Evolutionary conservation across 2,797 vertebrate species (phyloP).

Genomic region (Gallinago solitaria): DNA sequence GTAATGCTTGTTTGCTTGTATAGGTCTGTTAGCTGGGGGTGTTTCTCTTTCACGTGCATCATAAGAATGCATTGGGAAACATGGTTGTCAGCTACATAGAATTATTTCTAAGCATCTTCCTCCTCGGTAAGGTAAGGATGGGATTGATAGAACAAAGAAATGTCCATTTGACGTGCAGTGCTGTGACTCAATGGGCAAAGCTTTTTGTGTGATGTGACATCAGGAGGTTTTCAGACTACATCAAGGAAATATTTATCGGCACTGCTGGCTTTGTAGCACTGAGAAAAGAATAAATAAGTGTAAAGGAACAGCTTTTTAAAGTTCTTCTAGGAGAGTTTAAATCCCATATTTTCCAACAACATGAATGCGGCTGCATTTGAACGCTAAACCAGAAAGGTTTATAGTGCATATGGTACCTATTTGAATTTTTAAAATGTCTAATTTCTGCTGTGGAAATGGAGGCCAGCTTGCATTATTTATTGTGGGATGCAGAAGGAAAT

Average conservation of each 20-base stretch:
- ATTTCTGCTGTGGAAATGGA: constrained; percentile 65
- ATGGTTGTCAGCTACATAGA: background rate
- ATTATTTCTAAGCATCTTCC: background rate
- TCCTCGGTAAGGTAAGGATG: background rate
- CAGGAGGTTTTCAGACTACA: background rate
- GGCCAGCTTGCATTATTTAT: constrained; percentile 70
- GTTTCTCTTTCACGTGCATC: background rate
- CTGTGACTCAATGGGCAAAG: background rate
- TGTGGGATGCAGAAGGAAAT: constrained; percentile 69
- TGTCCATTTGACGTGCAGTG: background rate
- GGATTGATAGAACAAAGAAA: background rate
- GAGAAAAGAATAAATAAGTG: background rate
- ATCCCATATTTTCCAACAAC: constrained; percentile 35
- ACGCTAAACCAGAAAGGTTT: constrained; percentile 53
- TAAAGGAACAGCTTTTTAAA: constrained; percentile 18
- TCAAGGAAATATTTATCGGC: background rate
- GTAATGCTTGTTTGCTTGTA: background rate
- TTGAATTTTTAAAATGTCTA: constrained; percentile 68
- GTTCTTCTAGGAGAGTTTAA: constrained; percentile 41
- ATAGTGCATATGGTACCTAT: constrained; percentile 65
- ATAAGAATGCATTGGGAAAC: background rate
- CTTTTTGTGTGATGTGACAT: background rate
- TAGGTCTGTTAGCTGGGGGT: background rate
- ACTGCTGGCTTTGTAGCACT: background rate
- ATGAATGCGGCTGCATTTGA: constrained; percentile 35